Base-by-base conservation (phyloP, 2,113 vertebrate species). In the Odobenus rosmarus region DNA sequence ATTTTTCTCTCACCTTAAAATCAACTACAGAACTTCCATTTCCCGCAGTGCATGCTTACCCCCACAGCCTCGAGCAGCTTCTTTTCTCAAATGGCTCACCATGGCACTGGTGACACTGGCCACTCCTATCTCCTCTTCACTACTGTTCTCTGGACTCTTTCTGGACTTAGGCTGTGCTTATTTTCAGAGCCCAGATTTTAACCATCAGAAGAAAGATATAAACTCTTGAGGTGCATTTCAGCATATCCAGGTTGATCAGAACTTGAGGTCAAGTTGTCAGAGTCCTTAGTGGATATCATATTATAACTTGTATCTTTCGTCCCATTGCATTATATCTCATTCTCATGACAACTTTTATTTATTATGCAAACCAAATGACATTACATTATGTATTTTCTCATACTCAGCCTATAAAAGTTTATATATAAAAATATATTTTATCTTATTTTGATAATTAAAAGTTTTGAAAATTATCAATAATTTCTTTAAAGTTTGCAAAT, bases 401-500 rank as follows among this genome's bases (percentile, higher is more conserved):
- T 92, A 76, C 15, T 64, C 36, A 86, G 23, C 24, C 14, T 92
- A 16, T 28, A 61, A 88, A 96, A 93, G 28, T 96, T 92, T 95
- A 23, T 0, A 72, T 62, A n/a, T 21, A 64, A 83, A 72, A 79
- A 53, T 84, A 19, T 18, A 61, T 95, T 93, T n/a, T 93, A 81
- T 24, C 36, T 85, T 88, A 88, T 76, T 96, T 93, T 96, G 67
- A 90, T 49, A 77, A 76, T 95, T 89, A 92, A 92, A 96, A 90
- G 33, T 59, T 87, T 83, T 69, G 7, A 93, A 93, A 92, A 84
- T 96, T 95, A 93, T 80, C 62, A 90, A 59, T 95, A 39, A 92
- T 92, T 86, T 93, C 33, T 93, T 94, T 93, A 84, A 97, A 61
- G 33, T 59, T 97, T 96, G 7, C 2, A 97, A 89, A 93, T 97